These are phyloP conservation scores for Alitta virens DNA, from an alignment of 2,888 invertebrate species.

Conservation along the genomic window DNA sequence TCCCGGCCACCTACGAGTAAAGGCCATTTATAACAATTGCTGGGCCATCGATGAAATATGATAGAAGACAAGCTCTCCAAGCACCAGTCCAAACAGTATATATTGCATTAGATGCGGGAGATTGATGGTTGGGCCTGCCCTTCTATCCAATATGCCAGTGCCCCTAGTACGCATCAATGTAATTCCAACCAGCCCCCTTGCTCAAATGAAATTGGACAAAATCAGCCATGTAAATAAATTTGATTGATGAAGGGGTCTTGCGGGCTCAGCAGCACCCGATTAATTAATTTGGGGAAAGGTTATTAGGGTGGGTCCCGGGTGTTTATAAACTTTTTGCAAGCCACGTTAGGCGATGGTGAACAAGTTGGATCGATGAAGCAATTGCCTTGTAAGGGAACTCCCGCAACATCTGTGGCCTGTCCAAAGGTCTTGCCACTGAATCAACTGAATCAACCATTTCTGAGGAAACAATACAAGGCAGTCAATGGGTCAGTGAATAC, in stretches of 20 bases:
- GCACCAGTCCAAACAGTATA: constrained; percentile 2
- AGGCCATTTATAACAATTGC: too few species aligned
- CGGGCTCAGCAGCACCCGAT: constrained; percentile 1
- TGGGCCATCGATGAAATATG: neutral
- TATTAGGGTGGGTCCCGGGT: constrained; percentile 59
- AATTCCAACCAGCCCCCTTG: constrained; percentile 14
- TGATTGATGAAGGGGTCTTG: constrained; percentile 18
- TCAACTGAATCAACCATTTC: too few species aligned
- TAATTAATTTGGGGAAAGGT: constrained; percentile 16
- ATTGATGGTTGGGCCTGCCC: neutral
- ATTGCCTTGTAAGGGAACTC: too few species aligned
- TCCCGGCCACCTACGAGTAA: too few species aligned
- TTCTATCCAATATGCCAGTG: neutral
- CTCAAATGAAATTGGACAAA: constrained; percentile 16
- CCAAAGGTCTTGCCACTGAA: too few species aligned
- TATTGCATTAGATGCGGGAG: neutral
- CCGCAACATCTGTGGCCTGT: too few species aligned
- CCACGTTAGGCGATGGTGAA: neutral
- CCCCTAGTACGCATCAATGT: constrained; percentile 1
- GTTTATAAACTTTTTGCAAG: constrained; percentile 4
- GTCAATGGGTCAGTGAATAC: too few species aligned
- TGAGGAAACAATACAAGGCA: too few species aligned
- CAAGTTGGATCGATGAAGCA: too few species aligned
- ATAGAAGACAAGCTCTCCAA: neutral
- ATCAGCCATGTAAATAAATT: constrained; percentile 22